A percentile compares a stretch with the other conserved stretches of the same genome.
Evolutionary conservation across 2,888 invertebrate genomes (phyloP).

Genomic region (Prionchulus punctatus): DNA sequence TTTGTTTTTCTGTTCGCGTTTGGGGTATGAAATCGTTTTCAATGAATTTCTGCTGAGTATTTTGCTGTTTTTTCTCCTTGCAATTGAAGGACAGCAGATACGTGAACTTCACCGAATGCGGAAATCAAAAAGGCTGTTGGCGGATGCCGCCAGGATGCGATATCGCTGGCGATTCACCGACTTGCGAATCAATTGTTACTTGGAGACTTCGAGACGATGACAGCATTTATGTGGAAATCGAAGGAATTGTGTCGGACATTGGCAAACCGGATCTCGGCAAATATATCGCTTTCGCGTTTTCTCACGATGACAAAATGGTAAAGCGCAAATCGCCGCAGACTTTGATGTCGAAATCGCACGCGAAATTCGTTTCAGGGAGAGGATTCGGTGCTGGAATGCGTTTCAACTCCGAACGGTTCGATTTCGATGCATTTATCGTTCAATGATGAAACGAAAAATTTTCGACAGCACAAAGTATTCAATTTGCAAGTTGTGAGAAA

Average conservation of each 20-base stretch:
- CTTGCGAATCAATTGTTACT: constrained; percentile 13
- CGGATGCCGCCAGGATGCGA: constrained; percentile 28
- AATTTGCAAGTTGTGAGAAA: no score
- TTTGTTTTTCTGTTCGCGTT: no score
- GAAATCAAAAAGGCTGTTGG: constrained; percentile 28
- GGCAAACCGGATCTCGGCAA: constrained; percentile 11
- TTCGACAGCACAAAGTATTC: constrained; percentile 11
- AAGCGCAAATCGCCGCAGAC: neutral
- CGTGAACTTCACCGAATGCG: constrained; percentile 22
- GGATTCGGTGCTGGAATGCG: constrained; percentile 36
- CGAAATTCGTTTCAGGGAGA: constrained; percentile 28
- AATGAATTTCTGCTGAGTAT: no score
- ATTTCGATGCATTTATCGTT: constrained; percentile 25
- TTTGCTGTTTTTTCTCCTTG: no score
- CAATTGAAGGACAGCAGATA: no score
- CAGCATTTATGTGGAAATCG: neutral
- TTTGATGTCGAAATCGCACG: neutral
- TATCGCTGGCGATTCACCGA: constrained; percentile 14
- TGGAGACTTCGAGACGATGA: constrained; percentile 16
- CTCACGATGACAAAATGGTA: constrained; percentile 22
- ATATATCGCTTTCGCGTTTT: constrained; percentile 22
- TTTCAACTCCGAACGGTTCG: constrained; percentile 18
- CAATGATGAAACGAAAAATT: constrained; percentile 24
- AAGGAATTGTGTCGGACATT: neutral
- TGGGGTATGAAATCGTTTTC: no score